Percentiles rank a stretch among this genome's conserved stretches.
Conservation (phyloP, 1,140 invertebrate genomes). For the Drosophila lini region DNA sequence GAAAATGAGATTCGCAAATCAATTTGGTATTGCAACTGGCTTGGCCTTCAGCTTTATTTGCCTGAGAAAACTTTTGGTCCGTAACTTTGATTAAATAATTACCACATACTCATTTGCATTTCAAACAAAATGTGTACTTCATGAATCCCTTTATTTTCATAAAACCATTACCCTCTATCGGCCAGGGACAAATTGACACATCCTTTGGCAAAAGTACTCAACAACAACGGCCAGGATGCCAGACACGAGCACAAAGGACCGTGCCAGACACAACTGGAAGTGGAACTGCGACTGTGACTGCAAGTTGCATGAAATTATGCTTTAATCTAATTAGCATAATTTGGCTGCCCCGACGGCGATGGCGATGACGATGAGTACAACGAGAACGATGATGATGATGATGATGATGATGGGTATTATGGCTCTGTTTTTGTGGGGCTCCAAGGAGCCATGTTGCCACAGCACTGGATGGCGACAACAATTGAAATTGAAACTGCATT, state of each 20-base stretch:
- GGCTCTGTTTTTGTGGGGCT: constrained; percentile 39
- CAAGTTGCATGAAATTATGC: constrained; percentile 82
- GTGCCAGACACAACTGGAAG: constrained; percentile 17
- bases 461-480: constrained; percentile 70
- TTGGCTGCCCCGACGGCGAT: constrained; percentile 62
- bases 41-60: not conserved
- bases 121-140: not conserved
- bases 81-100: not conserved
- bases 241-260: constrained; percentile 33
- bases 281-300: constrained; percentile 55
- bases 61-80: not conserved
- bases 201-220: constrained; percentile 54
- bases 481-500: constrained; percentile 83
- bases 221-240: constrained; percentile 39
- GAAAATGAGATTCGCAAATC: constrained; percentile 36
- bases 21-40: constrained; percentile 11
- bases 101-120: constrained; percentile 1
- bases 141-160: constrained; percentile 17
- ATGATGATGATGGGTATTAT: constrained; percentile 37
- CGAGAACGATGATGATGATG: constrained; percentile 26
- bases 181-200: constrained; percentile 65
- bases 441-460: constrained; percentile 34
- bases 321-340: constrained; percentile 83
- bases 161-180: constrained; percentile 44
- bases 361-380: constrained; percentile 37